Base-by-base conservation (phyloP, 2,888 invertebrate species). In the Polydrusus pterygomalis region DNA sequence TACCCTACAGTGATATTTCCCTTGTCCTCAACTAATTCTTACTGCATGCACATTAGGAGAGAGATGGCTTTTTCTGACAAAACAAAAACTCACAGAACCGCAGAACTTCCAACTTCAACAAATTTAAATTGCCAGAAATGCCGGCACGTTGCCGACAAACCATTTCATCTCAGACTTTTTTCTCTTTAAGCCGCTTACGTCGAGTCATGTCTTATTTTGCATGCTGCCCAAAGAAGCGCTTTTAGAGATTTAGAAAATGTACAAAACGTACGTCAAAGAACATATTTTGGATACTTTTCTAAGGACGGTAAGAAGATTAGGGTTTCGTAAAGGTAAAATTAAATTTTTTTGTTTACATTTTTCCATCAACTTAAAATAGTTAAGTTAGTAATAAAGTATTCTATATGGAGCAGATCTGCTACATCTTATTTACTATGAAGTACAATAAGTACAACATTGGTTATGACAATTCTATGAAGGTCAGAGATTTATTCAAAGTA, bases 161-260 rank as follows among this genome's bases (percentile, higher is more conserved):
- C 38, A 18, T 60, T 38, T 38, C 38, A 11, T 38, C 38, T 15
- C 38, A 25, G 43, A 68, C 51, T 64, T 74, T 47, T 69, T 74
- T 68, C 69, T 40, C 18, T 74, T 60, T 63, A 74, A 74, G 74
- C 74, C 45, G 74, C 63, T 74, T 74, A 74, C 15, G 69, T 68
- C 15, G 54, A 64, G 64, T 60, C 45, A 49, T 71, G 63, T 69
- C 69, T 74, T 74, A 74, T 69, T 74, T 74, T 74, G 69, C 74
- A 74, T 74, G 45, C 56, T 63, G 65, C 18, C 54, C 40, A 47
- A 64, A 60, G 58, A 10, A 60, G 17, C 58, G 34, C 58, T 38
- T n/a, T n/a, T 38, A 40, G 43, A 45, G 64, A 64, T 64, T 64
- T 63, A 58, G 20, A 69, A 69, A 69, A 69, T 69, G 68, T 45